These are phyloP conservation scores for Nematolebias whitei DNA, from an alignment of 2,113 vertebrate genomes.

Conservation along the genomic window DNA sequence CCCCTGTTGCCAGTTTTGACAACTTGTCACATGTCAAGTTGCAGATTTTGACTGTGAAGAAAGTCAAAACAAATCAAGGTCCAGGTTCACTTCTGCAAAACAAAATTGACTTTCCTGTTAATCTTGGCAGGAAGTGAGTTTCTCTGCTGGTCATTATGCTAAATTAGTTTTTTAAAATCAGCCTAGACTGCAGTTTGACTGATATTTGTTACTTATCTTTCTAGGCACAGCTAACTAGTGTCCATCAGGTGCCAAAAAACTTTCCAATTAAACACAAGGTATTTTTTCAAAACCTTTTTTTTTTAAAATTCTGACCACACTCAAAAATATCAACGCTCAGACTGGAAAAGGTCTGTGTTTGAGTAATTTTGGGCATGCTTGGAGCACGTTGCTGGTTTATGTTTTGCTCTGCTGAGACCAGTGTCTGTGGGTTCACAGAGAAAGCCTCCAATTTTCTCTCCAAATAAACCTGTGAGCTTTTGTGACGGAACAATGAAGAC, in stretches of 20 bases:
- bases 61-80: constrained; percentile 16
- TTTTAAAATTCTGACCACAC: constrained; percentile 8
- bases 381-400: constrained; percentile 1
- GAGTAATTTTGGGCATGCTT: constrained; percentile 12
- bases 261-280: constrained; percentile 30
- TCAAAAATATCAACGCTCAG: neutral
- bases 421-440: constrained; percentile 9
- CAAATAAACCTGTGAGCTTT: constrained; percentile 66
- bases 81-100: neutral
- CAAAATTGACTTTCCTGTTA: neutral
- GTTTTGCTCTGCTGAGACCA: neutral
- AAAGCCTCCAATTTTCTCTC: constrained; percentile 40
- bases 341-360: constrained; percentile 1
- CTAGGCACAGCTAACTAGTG: constrained; percentile 4
- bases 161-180: constrained; percentile 12
- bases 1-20: neutral
- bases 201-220: constrained; percentile 25
- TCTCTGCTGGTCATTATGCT: constrained; percentile 20
- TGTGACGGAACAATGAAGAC: constrained; percentile 71
- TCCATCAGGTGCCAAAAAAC: constrained; percentile 36
- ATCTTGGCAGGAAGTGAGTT: constrained; percentile 9
- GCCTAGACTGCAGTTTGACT: constrained; percentile 8
- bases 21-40: neutral
- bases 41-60: neutral
- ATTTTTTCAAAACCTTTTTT: constrained; percentile 1